Percentiles rank a stretch among this genome's conserved stretches.
These are phyloP conservation scores for Acipenser oxyrinchus DNA, from an alignment of 2,797 vertebrate genomes.

Conservation along the genomic window DNA sequence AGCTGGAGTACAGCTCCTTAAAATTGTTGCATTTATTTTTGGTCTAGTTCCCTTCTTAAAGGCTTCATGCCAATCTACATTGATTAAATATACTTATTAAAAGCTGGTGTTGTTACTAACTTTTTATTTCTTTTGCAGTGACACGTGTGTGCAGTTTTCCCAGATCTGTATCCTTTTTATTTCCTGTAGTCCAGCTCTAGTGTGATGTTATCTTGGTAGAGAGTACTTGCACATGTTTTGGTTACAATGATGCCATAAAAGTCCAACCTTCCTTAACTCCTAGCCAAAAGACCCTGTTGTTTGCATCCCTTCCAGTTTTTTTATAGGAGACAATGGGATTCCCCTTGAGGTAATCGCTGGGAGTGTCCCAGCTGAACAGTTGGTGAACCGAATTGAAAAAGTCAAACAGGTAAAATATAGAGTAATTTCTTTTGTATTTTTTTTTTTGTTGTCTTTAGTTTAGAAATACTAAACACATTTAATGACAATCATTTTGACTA, in stretches of 20 bases:
- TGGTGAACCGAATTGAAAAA: slow-evolving; percentile 75
- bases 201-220: no score
- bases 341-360: slow-evolving; percentile 92
- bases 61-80: no score
- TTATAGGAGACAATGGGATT: slow-evolving; percentile 90
- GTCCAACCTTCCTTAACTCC: slow-evolving; percentile 53
- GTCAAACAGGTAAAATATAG: slow-evolving; percentile 70
- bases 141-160: slow-evolving; percentile 90
- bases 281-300: slow-evolving; percentile 81
- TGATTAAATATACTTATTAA: no score
- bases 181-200: background rate
- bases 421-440: no score
- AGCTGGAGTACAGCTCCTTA: no score
- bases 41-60: no score
- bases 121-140: slow-evolving; percentile 63
- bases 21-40: no score
- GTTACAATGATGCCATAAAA: no score
- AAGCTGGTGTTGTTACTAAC: no score
- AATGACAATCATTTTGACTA: no score
- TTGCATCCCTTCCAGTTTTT: slow-evolving; percentile 90
- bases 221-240: no score
- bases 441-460: background rate
- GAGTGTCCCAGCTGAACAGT: slow-evolving; percentile 77
- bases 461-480: slow-evolving; percentile 2
- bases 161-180: slow-evolving; percentile 94